phyloP scores from a whole-genome alignment of 2,888 invertebrate genomes.

The Tribolium freemani region DNA sequence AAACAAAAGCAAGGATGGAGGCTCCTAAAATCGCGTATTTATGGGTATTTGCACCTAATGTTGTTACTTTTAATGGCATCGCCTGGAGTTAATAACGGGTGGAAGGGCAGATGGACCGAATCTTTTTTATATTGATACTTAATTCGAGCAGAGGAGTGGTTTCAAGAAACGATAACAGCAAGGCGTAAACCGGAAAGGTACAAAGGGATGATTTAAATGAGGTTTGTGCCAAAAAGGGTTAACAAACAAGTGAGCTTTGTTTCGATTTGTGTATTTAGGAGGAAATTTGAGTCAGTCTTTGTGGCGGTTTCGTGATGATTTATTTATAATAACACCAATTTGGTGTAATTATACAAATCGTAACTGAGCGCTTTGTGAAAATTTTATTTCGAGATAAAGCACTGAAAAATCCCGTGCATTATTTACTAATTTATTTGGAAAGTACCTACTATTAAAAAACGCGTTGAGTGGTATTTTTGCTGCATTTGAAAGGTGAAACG shows the following conservation, averaged over 20 bases:
- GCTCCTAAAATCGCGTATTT: constrained; percentile 24
- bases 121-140: background rate
- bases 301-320: background rate
- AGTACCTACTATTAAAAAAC: too few species aligned
- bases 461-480: too few species aligned
- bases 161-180: background rate
- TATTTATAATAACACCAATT: background rate
- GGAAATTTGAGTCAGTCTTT: background rate
- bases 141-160: background rate
- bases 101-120: background rate
- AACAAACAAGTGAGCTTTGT: background rate
- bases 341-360: background rate
- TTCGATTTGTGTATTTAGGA: background rate
- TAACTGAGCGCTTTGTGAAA: background rate
- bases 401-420: background rate
- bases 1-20: constrained; percentile 2
- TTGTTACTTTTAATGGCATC: constrained; percentile 1
- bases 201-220: background rate
- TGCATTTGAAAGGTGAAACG: too few species aligned
- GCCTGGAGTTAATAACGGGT: background rate
- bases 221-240: background rate
- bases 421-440: too few species aligned
- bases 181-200: background rate
- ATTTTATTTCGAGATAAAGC: background rate
- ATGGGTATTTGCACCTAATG: constrained; percentile 26